These are phyloP conservation scores for Chromoteleia sp. DNA, from an alignment of 2,888 invertebrate species.

Conservation along the genomic window DNA sequence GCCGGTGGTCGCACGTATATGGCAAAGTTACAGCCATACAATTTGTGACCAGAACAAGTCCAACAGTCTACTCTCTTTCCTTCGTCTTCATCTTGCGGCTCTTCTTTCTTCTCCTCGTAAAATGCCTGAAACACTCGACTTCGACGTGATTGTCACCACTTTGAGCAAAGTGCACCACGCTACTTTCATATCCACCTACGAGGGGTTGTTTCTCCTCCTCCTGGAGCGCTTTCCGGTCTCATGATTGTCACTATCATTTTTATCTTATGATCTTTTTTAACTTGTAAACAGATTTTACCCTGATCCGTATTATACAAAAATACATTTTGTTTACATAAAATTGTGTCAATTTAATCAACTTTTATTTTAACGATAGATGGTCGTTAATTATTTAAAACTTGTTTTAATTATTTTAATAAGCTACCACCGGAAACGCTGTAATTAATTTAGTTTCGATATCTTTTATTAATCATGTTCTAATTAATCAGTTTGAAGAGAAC, in stretches of 20 bases:
- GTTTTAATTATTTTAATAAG: too few species aligned
- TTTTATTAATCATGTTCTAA: too few species aligned
- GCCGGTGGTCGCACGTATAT: constrained; percentile 62
- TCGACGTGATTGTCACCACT: constrained; percentile 75
- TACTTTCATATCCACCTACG: constrained; percentile 68
- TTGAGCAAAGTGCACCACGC: constrained; percentile 73
- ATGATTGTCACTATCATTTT: constrained; percentile 57
- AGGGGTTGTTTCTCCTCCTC: constrained; percentile 61
- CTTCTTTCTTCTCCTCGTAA: constrained; percentile 67
- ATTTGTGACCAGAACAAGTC: constrained; percentile 66
- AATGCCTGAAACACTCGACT: constrained; percentile 71
- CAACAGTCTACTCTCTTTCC: constrained; percentile 67
- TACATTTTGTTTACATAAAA: too few species aligned
- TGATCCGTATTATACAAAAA: background rate
- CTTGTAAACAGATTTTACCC: constrained; percentile 26
- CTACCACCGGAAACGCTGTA: too few species aligned
- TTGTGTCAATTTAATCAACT: too few species aligned
- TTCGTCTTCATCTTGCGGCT: constrained; percentile 66
- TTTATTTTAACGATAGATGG: too few species aligned
- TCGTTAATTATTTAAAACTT: too few species aligned
- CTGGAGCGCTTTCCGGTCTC: constrained; percentile 64
- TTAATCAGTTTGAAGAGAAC: too few species aligned
- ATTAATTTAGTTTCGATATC: too few species aligned
- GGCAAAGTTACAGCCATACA: constrained; percentile 58
- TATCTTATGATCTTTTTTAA: constrained; percentile 44